These are phyloP conservation scores for Pseudachorutes palmiensis DNA, from an alignment of 1,140 invertebrate genomes.

Conservation along the genomic window DNA sequence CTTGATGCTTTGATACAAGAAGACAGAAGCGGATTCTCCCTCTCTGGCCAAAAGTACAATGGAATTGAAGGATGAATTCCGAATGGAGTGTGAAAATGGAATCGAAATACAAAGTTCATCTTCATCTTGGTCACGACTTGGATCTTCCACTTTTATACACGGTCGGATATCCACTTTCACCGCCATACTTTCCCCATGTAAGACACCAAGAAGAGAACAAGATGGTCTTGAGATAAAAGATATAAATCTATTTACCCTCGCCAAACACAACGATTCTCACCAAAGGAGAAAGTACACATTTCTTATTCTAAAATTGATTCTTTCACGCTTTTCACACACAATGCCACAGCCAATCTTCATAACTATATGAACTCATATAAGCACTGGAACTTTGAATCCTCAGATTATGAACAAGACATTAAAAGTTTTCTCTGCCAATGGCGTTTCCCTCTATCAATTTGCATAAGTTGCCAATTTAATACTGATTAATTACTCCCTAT, in stretches of 20 bases:
- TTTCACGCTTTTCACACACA: too few relatives aligned
- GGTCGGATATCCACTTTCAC: too few relatives aligned
- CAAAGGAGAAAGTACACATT: not conserved
- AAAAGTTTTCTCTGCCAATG: too few relatives aligned
- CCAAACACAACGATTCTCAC: not conserved
- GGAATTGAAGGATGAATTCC: not conserved
- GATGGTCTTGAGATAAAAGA: not conserved
- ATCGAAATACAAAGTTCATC: not conserved
- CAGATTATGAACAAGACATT: too few relatives aligned
- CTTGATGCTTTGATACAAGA: too few relatives aligned
- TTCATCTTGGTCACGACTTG: not conserved
- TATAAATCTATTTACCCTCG: not conserved
- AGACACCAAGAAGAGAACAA: not conserved
- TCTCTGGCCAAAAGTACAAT: conserved; percentile 2
- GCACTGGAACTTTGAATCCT: too few relatives aligned
- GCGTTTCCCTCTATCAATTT: too few relatives aligned
- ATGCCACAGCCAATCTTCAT: too few relatives aligned
- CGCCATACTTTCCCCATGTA: not conserved
- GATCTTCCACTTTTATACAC: too few relatives aligned
- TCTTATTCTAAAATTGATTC: not conserved
- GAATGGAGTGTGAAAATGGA: not conserved
- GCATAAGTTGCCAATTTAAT: not conserved
- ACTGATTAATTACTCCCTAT: not conserved
- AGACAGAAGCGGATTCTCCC: not conserved
- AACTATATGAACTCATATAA: too few relatives aligned